Base-by-base conservation (phyloP, 2,888 invertebrate genomes). In the Schizotus pectinicornis region DNA sequence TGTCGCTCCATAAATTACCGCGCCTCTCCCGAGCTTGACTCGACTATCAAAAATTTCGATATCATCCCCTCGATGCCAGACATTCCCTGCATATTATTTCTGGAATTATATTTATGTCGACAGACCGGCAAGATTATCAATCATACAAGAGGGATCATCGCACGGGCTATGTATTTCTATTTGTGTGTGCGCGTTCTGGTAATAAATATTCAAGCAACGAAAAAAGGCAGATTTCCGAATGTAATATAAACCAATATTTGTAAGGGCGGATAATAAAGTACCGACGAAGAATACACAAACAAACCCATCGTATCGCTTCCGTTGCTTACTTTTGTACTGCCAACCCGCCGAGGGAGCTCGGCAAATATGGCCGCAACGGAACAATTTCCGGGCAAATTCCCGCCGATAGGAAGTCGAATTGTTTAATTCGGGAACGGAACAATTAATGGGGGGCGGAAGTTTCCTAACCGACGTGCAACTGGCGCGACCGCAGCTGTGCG, bases 211-310 rank as follows among this genome's bases (percentile, higher is more conserved):
- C 41, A 41, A 50, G 48, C 59, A 61, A 65, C 61, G 66, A 64
- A 67, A 68, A 61, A 65, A 62, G 60, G 54, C 68, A 71, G 68
- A 70, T 71, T 71, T 71, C 70, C 70, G 70, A 68, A 70, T 68
- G 71, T 65, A 71, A 71, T 72, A 71, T 68, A 71, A 71, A 71
- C 69, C 72, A 69, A 71, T 73, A 72, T 72, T 69, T 69, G 69
- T 66, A 59, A 57, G 55, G 53, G 55, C 56, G 60, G 13, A 63
- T 64, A 66, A 64, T 66, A 64, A 61, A 62, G 61, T 55, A 62
- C 61, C 62, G 50, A 62, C 56, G 57, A 46, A 58, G 61, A 64
- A 65, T 56, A 55, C 59, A 63, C 61, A 61, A 61, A 65, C 61
- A 64, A 62, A 64, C 56, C 60, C 43, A 60, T 60, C 57, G 56